Evolutionary conservation across 1,140 invertebrate species (phyloP).

Genomic region (Lasioglossum baleicum): DNA sequence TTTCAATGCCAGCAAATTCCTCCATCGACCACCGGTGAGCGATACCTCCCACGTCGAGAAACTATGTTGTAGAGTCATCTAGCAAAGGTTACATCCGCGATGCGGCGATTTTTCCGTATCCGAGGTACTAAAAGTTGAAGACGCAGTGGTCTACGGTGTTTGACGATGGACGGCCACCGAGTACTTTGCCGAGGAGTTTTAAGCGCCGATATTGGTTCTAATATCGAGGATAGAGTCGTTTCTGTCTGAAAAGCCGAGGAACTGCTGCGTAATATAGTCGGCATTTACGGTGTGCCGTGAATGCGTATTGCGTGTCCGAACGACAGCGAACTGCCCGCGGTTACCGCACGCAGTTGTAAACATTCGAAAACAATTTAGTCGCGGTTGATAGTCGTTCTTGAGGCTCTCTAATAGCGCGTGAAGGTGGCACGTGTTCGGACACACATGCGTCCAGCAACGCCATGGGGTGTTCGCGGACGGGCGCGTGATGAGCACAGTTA

Average conservation of each 20-base stretch:
- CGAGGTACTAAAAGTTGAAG: no score
- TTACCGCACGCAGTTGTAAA: conserved; percentile 60
- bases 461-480: conserved; percentile 58
- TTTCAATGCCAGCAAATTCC: no score
- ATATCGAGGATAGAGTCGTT: conserved; percentile 12
- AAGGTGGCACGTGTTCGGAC: conserved; percentile 63
- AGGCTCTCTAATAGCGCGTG: conserved; percentile 64
- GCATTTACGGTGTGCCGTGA: conserved; percentile 34
- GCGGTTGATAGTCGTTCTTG: conserved; percentile 55
- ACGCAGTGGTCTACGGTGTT: no score
- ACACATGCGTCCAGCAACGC: conserved; percentile 57
- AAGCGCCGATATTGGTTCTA: neutral
- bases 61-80: no score
- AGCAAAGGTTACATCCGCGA: no score
- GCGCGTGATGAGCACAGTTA: conserved; percentile 54
- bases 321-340: conserved; percentile 39
- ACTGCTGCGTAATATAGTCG: conserved; percentile 37
- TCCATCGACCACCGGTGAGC: no score
- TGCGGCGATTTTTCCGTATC: no score
- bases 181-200: no score
- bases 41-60: no score
- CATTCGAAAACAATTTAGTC: conserved; percentile 73
- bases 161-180: no score
- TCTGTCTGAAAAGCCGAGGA: neutral
- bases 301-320: conserved; percentile 44